These are phyloP conservation scores for Brenthis daphne DNA, from an alignment of 2,888 invertebrate genomes.

Conservation along the genomic window DNA sequence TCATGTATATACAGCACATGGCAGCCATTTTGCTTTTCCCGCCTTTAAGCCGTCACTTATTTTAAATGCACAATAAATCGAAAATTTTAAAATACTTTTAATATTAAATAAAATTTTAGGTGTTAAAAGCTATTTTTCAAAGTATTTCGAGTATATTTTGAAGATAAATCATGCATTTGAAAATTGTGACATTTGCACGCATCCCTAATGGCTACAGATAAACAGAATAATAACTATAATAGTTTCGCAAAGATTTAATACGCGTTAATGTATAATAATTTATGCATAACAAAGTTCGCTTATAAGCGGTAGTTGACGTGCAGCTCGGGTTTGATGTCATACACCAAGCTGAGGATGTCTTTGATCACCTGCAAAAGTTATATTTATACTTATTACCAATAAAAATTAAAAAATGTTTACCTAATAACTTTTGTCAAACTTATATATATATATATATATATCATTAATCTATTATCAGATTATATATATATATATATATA, in stretches of 20 bases:
- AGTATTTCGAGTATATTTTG: constrained; percentile 12
- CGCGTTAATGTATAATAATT: constrained; percentile 38
- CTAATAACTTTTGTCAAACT: too few species aligned
- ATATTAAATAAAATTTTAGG: neutral
- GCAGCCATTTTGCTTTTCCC: constrained; percentile 32
- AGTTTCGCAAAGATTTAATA: constrained; percentile 49
- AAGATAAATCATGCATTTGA: constrained; percentile 19
- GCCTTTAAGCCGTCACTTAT: constrained; percentile 33
- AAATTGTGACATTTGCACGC: constrained; percentile 30
- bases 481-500: too few species aligned
- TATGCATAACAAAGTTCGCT: constrained; percentile 42
- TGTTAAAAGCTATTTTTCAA: constrained; percentile 2
- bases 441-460: too few species aligned
- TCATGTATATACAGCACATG: constrained; percentile 48
- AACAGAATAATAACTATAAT: constrained; percentile 55
- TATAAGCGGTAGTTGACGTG: constrained; percentile 91
- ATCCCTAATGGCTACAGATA: constrained; percentile 45
- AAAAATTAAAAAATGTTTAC: neutral
- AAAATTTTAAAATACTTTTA: neutral
- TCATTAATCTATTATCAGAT: too few species aligned
- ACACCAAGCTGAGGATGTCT: constrained; percentile 91
- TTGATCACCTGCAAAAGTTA: constrained; percentile 84
- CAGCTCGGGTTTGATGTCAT: constrained; percentile 95
- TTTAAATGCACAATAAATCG: constrained; percentile 19
- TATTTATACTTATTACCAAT: neutral